Percentiles rank a stretch among this genome's conserved stretches.
Conservation (phyloP, 2,888 invertebrate genomes). For the Chymomyza procnemis region DNA sequence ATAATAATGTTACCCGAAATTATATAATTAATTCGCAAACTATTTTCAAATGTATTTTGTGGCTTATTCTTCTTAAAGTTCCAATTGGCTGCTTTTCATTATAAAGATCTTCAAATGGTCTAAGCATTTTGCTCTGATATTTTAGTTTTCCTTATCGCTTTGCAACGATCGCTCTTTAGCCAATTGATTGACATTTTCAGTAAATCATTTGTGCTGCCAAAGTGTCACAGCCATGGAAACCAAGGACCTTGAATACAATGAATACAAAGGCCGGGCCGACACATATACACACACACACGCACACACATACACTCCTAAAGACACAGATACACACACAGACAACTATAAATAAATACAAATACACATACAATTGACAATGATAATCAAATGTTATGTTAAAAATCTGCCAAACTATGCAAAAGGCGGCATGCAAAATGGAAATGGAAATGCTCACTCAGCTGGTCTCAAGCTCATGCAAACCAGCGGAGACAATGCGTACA, state of each 20-base stretch:
- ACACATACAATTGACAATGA: conserved; percentile 67
- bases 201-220: conserved; percentile 68
- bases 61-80: too few relatives aligned
- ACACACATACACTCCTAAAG: background rate
- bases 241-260: conserved; percentile 33
- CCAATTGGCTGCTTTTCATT: too few relatives aligned
- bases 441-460: conserved; percentile 4
- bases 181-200: conserved; percentile 63
- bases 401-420: conserved; percentile 51
- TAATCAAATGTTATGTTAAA: conserved; percentile 71
- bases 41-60: background rate
- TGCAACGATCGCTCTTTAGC: conserved; percentile 10
- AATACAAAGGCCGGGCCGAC: conserved; percentile 56
- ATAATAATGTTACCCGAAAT: too few relatives aligned
- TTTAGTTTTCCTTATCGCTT: background rate
- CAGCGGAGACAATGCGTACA: conserved; percentile 65
- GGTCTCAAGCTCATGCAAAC: conserved; percentile 2
- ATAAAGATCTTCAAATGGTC: background rate
- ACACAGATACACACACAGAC: too few relatives aligned
- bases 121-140: background rate
- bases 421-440: conserved; percentile 2
- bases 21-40: too few relatives aligned
- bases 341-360: conserved; percentile 33
- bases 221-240: conserved; percentile 33
- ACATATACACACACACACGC: background rate